phyloP scores from a whole-genome alignment of 2,888 invertebrate genomes.

The Zygaena filipendulae region DNA sequence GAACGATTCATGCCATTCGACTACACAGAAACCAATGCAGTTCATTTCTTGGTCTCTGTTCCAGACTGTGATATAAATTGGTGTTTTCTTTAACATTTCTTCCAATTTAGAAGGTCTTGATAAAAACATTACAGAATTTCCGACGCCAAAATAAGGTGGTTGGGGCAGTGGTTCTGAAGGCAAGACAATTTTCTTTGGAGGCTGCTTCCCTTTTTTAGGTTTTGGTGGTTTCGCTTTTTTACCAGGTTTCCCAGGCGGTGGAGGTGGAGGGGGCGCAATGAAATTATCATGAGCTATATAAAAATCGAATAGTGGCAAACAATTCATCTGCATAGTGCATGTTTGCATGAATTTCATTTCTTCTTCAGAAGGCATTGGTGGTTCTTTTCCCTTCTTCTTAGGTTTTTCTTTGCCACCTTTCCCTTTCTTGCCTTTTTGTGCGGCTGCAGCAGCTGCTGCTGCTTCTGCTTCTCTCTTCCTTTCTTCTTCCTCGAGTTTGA shows the following conservation, averaged over 20 bases:
- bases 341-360: constrained; percentile 59
- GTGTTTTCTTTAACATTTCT: constrained; percentile 43
- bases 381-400: constrained; percentile 38
- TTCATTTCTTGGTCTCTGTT: constrained; percentile 52
- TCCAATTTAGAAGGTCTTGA: constrained; percentile 49
- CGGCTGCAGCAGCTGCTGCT: constrained; percentile 38
- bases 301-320: constrained; percentile 52
- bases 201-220: constrained; percentile 24
- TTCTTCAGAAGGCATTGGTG: constrained; percentile 53
- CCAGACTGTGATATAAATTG: constrained; percentile 54
- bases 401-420: constrained; percentile 19
- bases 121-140: constrained; percentile 50
- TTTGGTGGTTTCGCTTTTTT: constrained; percentile 29
- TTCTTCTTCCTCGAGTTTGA: constrained; percentile 43
- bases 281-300: constrained; percentile 60
- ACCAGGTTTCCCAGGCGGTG: constrained; percentile 35
- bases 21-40: constrained; percentile 43
- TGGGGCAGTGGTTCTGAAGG: constrained; percentile 58
- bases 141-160: constrained; percentile 56
- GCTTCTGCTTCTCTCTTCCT: constrained; percentile 37
- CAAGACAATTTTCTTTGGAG: constrained; percentile 31
- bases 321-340: constrained; percentile 53
- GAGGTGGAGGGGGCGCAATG: constrained; percentile 47
- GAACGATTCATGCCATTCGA: constrained; percentile 52
- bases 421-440: constrained; percentile 29